Base-by-base conservation (phyloP, 2,113 vertebrate species). In the Patagioenas fasciata region DNA sequence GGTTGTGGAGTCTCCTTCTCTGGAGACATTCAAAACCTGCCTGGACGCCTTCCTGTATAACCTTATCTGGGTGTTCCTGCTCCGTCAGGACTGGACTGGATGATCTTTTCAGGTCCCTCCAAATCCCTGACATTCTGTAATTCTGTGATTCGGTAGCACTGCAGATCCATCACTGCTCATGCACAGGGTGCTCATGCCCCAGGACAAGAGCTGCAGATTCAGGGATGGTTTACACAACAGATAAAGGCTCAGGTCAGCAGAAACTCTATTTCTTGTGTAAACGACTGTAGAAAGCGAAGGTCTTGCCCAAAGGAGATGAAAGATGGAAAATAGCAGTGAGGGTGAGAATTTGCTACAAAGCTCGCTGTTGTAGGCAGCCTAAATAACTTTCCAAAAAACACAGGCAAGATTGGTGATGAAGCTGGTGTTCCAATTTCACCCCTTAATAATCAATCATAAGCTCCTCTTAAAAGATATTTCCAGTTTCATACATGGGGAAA, bases 121-220 rank as follows among this genome's bases (percentile, higher is more conserved):
- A 5, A 40, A 40, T 5, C 13, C 40, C 40, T 40, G 40, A 14
- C 40, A 14, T 40, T 40, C 40, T 40, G 40, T 40, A 13, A 40
- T 40, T 40, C 40, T 40, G 40, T 40, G 40, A 40, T 40, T 40
- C 21, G 15, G 2, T 10, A 26, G 9, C 28, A 18, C 29, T 0
- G 0, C 13, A 40, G 47, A 32, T 5, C 2, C 32, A 70, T 47
- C 26, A 6, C 40, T 44, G 65, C 34, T 56, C 32, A 56, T 0
- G 1, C 1, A 1, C 20, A 20, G 29, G 38, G 24, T 12, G 5
- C 38, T 54, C 0, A 1, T 66, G 36, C 23, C 23, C 19, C 42
- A 32, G n/a, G 13, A 73, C 60, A 66, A 64, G 18, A 58, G 19
- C 51, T 78, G 18, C 13, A 73, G 31, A 15, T 2, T 24, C 40